A percentile compares a stretch with the other conserved stretches of the same genome.
phyloP scores from a whole-genome alignment of 2,888 invertebrate species.

The Hemithea aestivaria region DNA sequence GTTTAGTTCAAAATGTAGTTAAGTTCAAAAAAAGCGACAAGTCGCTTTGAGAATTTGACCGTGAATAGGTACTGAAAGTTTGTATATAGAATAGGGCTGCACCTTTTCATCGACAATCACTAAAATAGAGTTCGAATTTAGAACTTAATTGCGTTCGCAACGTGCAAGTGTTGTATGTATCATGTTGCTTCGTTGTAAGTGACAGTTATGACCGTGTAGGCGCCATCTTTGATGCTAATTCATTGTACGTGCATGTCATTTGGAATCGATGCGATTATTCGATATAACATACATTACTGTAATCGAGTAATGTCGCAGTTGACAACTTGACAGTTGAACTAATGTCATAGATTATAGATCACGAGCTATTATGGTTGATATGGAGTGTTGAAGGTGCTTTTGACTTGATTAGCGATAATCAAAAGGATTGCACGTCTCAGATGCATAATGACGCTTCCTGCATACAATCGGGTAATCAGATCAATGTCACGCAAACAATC shows the following conservation, averaged over 20 bases:
- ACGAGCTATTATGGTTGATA: constrained; percentile 37
- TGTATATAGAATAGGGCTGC: not conserved
- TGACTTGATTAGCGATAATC: constrained; percentile 21
- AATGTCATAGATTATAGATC: constrained; percentile 48
- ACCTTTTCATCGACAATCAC: too few relatives aligned
- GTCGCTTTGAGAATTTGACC: too few relatives aligned
- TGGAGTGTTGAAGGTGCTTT: constrained; percentile 14
- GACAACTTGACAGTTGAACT: constrained; percentile 42
- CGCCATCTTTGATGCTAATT: constrained; percentile 43
- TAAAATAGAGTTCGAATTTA: constrained; percentile 1
- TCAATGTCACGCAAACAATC: too few relatives aligned
- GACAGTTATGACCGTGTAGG: constrained; percentile 26
- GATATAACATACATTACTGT: constrained; percentile 37
- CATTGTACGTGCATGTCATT: constrained; percentile 38
- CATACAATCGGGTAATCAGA: too few relatives aligned
- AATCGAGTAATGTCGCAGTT: constrained; percentile 47
- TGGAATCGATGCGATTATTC: constrained; percentile 46
- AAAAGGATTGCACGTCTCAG: not conserved
- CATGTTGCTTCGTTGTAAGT: constrained; percentile 17
- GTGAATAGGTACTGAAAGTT: too few relatives aligned
- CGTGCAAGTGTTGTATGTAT: constrained; percentile 8
- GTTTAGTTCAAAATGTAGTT: too few relatives aligned
- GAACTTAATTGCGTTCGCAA: constrained; percentile 8
- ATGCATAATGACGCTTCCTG: too few relatives aligned
- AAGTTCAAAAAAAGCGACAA: too few relatives aligned